phyloP scores from a whole-genome alignment of 2,797 vertebrate species.

The Sylvilagus floridanus region DNA sequence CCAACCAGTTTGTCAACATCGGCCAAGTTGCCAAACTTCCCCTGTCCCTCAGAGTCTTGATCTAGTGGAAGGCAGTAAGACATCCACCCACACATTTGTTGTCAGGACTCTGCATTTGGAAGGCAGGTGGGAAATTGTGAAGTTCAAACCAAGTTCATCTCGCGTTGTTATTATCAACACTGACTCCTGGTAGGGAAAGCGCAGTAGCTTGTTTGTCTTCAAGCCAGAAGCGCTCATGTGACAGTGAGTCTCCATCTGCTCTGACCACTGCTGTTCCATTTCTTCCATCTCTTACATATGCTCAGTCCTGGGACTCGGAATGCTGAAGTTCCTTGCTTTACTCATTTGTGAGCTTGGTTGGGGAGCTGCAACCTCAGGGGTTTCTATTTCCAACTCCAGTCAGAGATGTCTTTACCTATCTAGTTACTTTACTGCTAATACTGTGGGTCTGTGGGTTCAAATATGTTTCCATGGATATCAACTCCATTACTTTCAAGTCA shows the following conservation, averaged over 20 bases:
- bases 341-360: constrained; percentile 76
- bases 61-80: not conserved
- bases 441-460: constrained; percentile 78
- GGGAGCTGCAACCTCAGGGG: constrained; percentile 77
- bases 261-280: constrained; percentile 55
- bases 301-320: not conserved
- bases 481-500: constrained; percentile 71
- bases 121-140: constrained; percentile 23
- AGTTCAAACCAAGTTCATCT: constrained; percentile 19
- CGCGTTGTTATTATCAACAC: constrained; percentile 53
- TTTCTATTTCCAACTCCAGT: constrained; percentile 80
- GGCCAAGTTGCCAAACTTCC: not conserved
- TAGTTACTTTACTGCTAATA: constrained; percentile 81
- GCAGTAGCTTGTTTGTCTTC: constrained; percentile 72
- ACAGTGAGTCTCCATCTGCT: constrained; percentile 68
- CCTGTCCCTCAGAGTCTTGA: not conserved
- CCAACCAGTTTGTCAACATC: not conserved
- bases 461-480: constrained; percentile 84
- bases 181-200: constrained; percentile 62
- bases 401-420: constrained; percentile 85
- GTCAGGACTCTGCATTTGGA: not conserved
- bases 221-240: constrained; percentile 36
- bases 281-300: constrained; percentile 66
- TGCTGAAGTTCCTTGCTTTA: constrained; percentile 56
- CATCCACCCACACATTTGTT: not conserved